phyloP scores from a whole-genome alignment of 1,140 invertebrate genomes.

The Pseudomyrmex flavicornis region DNA sequence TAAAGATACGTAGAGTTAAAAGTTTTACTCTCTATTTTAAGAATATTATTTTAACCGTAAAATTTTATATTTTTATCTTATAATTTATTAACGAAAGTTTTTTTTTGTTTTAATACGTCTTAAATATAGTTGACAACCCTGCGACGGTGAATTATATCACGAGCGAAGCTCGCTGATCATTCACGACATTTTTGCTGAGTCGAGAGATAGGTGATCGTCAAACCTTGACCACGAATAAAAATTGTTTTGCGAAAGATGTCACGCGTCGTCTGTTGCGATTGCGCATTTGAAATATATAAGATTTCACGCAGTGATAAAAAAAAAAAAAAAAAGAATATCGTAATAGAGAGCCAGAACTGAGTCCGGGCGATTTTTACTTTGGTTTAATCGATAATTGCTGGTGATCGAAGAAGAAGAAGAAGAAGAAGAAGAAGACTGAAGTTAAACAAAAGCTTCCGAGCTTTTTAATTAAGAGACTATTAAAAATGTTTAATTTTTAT shows the following conservation, averaged over 20 bases:
- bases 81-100: not conserved
- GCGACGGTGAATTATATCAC: not conserved
- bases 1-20: too few relatives aligned
- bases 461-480: slow-evolving; percentile 8
- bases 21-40: too few relatives aligned
- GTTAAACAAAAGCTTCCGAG: not conserved
- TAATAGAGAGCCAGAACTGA: slow-evolving; percentile 29
- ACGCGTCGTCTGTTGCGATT: slow-evolving; percentile 15
- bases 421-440: slow-evolving; percentile 37
- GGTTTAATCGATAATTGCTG: too few relatives aligned
- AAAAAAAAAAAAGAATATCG: not conserved
- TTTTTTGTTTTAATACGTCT: not conserved
- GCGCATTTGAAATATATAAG: slow-evolving; percentile 39
- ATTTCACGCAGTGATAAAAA: not conserved
- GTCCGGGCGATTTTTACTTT: not conserved
- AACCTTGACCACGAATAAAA: not conserved
- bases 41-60: not conserved
- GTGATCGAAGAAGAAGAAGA: slow-evolving; percentile 1
- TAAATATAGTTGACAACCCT: not conserved
- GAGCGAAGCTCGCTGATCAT: not conserved
- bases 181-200: not conserved
- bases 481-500: slow-evolving; percentile 19
- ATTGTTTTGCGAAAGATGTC: slow-evolving; percentile 30
- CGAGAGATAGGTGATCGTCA: not conserved
- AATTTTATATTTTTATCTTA: not conserved